These are phyloP conservation scores for Cisticola juncidis DNA, from an alignment of 2,113 vertebrate species.

Conservation along the genomic window DNA sequence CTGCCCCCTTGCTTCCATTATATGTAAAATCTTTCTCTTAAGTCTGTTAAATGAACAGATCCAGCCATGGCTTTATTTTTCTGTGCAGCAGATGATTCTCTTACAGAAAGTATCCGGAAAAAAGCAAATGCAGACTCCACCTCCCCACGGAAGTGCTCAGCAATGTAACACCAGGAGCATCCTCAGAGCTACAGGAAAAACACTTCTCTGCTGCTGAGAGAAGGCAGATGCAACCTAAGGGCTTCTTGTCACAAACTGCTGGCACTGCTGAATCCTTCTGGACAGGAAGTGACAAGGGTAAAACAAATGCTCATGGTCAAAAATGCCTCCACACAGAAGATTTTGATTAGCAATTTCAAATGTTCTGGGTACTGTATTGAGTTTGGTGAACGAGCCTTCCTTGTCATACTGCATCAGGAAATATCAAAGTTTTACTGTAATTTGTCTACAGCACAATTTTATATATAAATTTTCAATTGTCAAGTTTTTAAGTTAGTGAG, in stretches of 20 bases:
- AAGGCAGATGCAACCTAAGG: background rate
- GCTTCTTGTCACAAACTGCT: background rate
- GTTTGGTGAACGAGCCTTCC: background rate
- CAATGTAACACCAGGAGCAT: slow-evolving; percentile 71
- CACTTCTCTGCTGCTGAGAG: background rate
- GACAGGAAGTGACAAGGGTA: background rate
- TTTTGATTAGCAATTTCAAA: background rate
- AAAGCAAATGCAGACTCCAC: slow-evolving; percentile 78
- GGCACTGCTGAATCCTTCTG: background rate
- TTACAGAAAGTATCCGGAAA: slow-evolving; percentile 86
- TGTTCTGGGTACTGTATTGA: background rate
- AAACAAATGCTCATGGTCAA: background rate
- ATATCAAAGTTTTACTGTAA: background rate
- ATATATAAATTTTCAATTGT: background rate
- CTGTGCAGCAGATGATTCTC: background rate
- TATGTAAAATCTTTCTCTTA: background rate
- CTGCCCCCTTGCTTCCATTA: background rate
- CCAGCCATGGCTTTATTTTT: background rate
- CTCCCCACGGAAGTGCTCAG: slow-evolving; percentile 77
- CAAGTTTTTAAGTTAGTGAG: background rate
- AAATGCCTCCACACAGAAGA: background rate
- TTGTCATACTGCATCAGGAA: background rate
- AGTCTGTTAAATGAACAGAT: background rate
- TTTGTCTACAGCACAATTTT: background rate
- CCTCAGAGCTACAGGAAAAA: background rate